These are phyloP conservation scores for Prosapia bicincta DNA, from an alignment of 2,888 invertebrate genomes.

Conservation along the genomic window DNA sequence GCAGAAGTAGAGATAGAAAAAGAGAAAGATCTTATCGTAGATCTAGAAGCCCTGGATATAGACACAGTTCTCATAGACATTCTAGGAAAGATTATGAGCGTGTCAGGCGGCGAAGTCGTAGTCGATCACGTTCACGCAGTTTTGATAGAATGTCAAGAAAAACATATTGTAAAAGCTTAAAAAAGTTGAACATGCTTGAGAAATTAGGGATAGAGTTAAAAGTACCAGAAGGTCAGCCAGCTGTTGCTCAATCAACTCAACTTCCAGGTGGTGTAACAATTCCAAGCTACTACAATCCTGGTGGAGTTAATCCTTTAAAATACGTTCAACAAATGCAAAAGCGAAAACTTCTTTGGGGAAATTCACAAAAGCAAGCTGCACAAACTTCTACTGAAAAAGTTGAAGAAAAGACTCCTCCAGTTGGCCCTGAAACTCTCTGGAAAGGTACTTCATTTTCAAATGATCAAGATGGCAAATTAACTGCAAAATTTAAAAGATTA, in stretches of 20 bases:
- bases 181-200: conserved; percentile 34
- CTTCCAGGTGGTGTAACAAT: conserved; percentile 48
- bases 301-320: conserved; percentile 71
- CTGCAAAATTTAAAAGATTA: conserved; percentile 91
- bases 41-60: conserved; percentile 11
- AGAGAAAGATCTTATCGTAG: conserved; percentile 9
- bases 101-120: not conserved
- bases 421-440: conserved; percentile 52
- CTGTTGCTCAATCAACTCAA: conserved; percentile 1
- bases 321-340: conserved; percentile 89
- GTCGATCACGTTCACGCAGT: conserved; percentile 14
- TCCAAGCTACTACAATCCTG: conserved; percentile 72
- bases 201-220: conserved; percentile 41
- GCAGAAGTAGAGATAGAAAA: conserved; percentile 19
- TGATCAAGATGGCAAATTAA: conserved; percentile 88
- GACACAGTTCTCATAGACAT: not conserved
- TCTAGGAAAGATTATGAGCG: not conserved
- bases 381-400: conserved; percentile 16
- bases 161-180: conserved; percentile 11
- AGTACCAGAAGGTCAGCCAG: conserved; percentile 39
- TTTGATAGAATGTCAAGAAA: conserved; percentile 15
- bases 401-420: conserved; percentile 3
- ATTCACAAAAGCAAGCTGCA: conserved; percentile 26
- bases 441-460: conserved; percentile 83
- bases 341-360: conserved; percentile 85